Evolutionary conservation across 2,888 invertebrate species (phyloP).

Genomic region (Mimumesa dahlbomi): DNA sequence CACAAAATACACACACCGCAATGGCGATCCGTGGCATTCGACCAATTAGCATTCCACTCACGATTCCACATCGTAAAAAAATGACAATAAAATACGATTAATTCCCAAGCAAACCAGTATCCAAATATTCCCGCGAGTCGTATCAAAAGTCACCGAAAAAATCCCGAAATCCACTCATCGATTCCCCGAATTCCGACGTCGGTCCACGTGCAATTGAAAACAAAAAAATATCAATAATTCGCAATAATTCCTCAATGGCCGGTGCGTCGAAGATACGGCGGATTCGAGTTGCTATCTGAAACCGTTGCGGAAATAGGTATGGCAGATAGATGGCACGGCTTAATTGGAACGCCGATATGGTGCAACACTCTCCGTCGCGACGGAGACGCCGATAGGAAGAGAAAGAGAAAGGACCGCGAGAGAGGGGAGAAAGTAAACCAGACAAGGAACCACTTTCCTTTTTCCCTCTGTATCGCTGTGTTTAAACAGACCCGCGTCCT

Average conservation of each 20-base stretch:
- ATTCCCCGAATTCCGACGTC: no score
- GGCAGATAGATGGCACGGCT: slow-evolving; percentile 51
- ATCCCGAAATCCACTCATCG: no score
- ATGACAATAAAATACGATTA: no score
- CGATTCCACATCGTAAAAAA: no score
- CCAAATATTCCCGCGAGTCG: no score
- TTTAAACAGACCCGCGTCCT: not conserved
- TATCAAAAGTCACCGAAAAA: no score
- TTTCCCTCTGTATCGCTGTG: slow-evolving; percentile 2
- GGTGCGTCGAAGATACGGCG: slow-evolving; percentile 22
- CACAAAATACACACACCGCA: no score
- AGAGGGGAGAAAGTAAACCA: not conserved
- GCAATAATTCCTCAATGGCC: slow-evolving; percentile 33
- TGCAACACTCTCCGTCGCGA: slow-evolving; percentile 5
- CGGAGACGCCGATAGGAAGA: not conserved
- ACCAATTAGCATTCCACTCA: no score
- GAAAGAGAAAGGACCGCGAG: not conserved
- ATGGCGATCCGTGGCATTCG: no score
- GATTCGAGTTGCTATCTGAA: slow-evolving; percentile 48
- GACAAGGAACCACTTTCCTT: slow-evolving; percentile 2
- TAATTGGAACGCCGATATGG: slow-evolving; percentile 62
- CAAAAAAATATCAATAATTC: not conserved
- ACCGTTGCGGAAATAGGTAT: slow-evolving; percentile 51
- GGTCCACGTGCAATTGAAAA: no score
- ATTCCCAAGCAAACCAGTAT: no score